phyloP scores from a whole-genome alignment of 2,797 vertebrate genomes.

The Xyrichtys novacula region DNA sequence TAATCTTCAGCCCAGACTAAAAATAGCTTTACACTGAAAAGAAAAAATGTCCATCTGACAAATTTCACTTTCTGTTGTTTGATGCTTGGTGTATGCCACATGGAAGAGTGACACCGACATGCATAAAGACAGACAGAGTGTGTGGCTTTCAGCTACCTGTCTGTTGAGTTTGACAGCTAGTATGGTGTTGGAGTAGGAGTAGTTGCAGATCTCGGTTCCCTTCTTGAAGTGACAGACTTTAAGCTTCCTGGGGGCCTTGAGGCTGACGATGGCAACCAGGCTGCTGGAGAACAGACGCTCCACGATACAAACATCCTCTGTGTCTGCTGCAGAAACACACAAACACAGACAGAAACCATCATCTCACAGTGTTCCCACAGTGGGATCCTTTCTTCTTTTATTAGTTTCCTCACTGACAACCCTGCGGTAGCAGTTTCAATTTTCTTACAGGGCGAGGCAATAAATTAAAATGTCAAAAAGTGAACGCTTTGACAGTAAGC shows the following conservation, averaged over 20 bases:
- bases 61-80: too few species aligned
- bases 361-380: neutral
- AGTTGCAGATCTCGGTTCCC: conserved; percentile 99
- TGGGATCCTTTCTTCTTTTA: neutral
- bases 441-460: neutral
- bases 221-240: conserved; percentile 99
- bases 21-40: too few species aligned
- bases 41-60: too few species aligned
- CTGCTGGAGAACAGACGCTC: conserved; percentile 98
- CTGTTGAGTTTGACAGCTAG: conserved; percentile 97
- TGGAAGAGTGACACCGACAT: neutral
- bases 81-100: conserved; percentile 18
- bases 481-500: neutral
- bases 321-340: conserved; percentile 86
- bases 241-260: conserved; percentile 97
- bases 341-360: neutral
- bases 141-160: conserved; percentile 84
- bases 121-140: neutral
- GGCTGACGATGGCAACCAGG: conserved; percentile 97
- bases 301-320: conserved; percentile 98
- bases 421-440: neutral
- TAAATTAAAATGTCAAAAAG: too few species aligned
- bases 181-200: conserved; percentile 99
- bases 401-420: neutral
- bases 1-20: too few species aligned